Percentiles rank a stretch among this genome's conserved stretches.
These are phyloP conservation scores for Eubucco bourcierii DNA, from an alignment of 2,113 vertebrate species.

Conservation along the genomic window DNA sequence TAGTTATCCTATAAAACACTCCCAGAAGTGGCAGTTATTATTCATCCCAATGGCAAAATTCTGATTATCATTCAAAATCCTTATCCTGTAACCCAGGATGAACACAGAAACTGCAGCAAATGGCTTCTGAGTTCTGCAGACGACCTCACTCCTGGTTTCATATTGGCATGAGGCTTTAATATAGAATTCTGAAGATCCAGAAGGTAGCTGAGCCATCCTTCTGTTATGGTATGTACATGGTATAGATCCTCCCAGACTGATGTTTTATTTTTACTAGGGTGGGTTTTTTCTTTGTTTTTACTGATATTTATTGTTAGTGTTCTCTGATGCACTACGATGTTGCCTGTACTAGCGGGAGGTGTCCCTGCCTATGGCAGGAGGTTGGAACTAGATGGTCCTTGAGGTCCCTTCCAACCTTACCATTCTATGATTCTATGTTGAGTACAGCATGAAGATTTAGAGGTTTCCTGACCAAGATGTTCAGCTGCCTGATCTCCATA, in stretches of 20 bases:
- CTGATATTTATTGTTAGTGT: accelerated
- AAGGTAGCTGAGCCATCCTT: not conserved
- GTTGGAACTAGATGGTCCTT: too few relatives aligned
- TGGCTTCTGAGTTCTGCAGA: not conserved
- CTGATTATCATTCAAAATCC: not conserved
- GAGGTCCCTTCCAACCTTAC: too few relatives aligned
- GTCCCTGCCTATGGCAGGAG: too few relatives aligned
- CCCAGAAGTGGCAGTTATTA: not conserved
- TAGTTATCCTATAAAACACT: not conserved
- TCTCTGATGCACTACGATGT: not conserved
- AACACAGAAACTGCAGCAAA: not conserved
- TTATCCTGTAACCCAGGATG: not conserved
- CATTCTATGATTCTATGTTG: too few relatives aligned
- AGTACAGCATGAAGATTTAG: not conserved
- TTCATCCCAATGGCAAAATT: not conserved
- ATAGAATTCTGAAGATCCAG: not conserved
- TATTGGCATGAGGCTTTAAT: not conserved
- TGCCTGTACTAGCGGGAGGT: too few relatives aligned
- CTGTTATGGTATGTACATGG: not conserved
- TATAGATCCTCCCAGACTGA: not conserved
- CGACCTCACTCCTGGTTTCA: not conserved
- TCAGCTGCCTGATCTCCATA: not conserved
- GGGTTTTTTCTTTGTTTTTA: not conserved
- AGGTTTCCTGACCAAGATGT: slow-evolving; percentile 16
- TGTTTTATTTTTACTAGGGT: too few relatives aligned